Base-by-base conservation (phyloP, 2,888 invertebrate species). In the Latrodectus elegans region DNA sequence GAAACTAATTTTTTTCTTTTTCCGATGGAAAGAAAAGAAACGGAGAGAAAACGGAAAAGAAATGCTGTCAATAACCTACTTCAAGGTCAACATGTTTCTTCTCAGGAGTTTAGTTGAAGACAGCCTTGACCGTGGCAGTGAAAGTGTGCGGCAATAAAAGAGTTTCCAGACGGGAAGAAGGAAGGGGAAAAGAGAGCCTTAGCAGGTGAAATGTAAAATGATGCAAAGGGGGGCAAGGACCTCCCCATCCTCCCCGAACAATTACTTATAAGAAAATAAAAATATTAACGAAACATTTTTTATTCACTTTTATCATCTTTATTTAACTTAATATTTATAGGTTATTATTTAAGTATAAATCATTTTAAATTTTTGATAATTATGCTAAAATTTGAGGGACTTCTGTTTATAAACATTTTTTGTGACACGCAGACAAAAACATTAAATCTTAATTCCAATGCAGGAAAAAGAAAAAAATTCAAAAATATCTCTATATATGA, bases 61-160 rank as follows among this genome's bases (percentile, higher is more conserved):
- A 74, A 49, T 52, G 76, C 86, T 87, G 86, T 82, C 86, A 87
- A 87, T 87, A 87, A 87, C 86, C 81, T 76, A 26, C 72, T 77
- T 87, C 86, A 87, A 87, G 86, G 86, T 73, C 86, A 52, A 67
- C 80, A 15, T 51, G 55, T 72, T 86, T 70, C 86, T 75, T 72
- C 76, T 70, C 82, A 68, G 70, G 26, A 38, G 70, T 26, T n/a
- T 51, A 6, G 52, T 60, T 22, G 17, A 52, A n/a, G 38, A 53
- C 78, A 87, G 76, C 86, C 86, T 87, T 87, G 86, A 87, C 86
- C 86, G 77, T 87, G 86, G 81, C 86, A 87, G 86, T 87, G 86
- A 87, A 87, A 87, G 86, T 87, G 60, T 60, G 60, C 55, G 64
- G 60, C 85, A 65, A 80, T 75, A 76, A 76, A 75, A 86, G 80